Conservation (phyloP, 2,797 vertebrate genomes). For the Macroramphosus scolopax region DNA sequence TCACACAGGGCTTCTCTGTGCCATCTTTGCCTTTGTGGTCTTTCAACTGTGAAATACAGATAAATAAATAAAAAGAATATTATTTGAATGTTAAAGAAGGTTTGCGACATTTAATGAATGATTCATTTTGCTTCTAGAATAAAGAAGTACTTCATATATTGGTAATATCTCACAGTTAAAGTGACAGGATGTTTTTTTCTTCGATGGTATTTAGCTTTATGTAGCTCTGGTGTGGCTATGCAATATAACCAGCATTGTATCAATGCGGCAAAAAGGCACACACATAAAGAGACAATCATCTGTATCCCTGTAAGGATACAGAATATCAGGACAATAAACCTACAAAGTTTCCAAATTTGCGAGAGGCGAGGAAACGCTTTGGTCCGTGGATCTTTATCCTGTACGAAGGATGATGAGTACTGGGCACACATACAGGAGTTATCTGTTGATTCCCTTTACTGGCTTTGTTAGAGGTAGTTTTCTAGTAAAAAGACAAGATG, state of each 20-base stretch:
- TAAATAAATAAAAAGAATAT: constrained; percentile 1
- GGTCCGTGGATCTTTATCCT: constrained; percentile 71
- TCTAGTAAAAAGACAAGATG: constrained; percentile 76
- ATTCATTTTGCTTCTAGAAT: too few species aligned
- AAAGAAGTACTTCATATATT: too few species aligned
- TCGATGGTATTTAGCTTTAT: background rate
- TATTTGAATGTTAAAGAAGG: background rate
- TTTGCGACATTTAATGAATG: too few species aligned
- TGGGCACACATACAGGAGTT: constrained; percentile 63
- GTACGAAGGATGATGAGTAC: constrained; percentile 49
- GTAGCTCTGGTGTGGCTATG: background rate
- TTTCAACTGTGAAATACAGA: constrained; percentile 67
- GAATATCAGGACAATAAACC: constrained; percentile 43
- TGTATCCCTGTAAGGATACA: constrained; percentile 8
- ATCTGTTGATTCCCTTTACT: constrained; percentile 66
- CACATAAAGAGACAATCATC: constrained; percentile 7
- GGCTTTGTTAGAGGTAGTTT: constrained; percentile 72
- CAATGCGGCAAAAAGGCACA: too few species aligned
- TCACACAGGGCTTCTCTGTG: constrained; percentile 74
- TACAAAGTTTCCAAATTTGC: constrained; percentile 72
- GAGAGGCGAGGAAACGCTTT: constrained; percentile 70
- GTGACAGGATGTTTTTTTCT: background rate
- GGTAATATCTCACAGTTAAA: background rate
- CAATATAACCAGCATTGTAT: too few species aligned
- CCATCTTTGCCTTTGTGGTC: constrained; percentile 77